Evolutionary conservation across 2,113 vertebrate species (phyloP).

Genomic region (Hepsetus odoe): DNA sequence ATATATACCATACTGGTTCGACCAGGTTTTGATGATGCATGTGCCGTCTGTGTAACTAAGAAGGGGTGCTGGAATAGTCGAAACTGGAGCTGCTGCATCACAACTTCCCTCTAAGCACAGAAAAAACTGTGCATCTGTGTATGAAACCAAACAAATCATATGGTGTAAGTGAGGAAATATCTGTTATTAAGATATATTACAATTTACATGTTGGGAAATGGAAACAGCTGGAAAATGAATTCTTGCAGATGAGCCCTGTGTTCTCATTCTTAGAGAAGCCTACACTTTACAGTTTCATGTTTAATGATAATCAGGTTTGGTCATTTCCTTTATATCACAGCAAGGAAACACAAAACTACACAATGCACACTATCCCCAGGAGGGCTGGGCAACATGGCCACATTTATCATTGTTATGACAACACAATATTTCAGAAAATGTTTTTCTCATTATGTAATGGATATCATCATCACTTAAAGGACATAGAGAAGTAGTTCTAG

Average conservation of each 20-base stretch:
- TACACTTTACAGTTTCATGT: no score
- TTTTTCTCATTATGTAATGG: no score
- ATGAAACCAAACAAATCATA: neutral
- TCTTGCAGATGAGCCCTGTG: neutral
- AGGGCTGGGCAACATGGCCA: no score
- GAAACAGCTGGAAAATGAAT: neutral
- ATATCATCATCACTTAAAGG: no score
- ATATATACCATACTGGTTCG: slow-evolving; percentile 36
- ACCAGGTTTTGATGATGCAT: slow-evolving; percentile 45
- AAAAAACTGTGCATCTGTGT: neutral
- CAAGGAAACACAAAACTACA: neutral
- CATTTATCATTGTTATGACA: no score
- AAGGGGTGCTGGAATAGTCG: slow-evolving; percentile 18
- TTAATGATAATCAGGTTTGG: no score
- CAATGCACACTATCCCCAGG: no score
- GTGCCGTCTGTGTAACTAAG: slow-evolving; percentile 45
- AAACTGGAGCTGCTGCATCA: slow-evolving; percentile 22
- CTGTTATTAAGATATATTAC: neutral
- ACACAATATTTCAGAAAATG: no score
- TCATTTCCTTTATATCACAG: no score
- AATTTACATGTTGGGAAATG: neutral
- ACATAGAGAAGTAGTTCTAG: no score
- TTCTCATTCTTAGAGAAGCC: neutral
- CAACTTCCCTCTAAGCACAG: neutral
- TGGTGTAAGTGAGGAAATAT: neutral